These are phyloP conservation scores for Empis stercorea DNA, from an alignment of 2,888 invertebrate species.

Conservation along the genomic window DNA sequence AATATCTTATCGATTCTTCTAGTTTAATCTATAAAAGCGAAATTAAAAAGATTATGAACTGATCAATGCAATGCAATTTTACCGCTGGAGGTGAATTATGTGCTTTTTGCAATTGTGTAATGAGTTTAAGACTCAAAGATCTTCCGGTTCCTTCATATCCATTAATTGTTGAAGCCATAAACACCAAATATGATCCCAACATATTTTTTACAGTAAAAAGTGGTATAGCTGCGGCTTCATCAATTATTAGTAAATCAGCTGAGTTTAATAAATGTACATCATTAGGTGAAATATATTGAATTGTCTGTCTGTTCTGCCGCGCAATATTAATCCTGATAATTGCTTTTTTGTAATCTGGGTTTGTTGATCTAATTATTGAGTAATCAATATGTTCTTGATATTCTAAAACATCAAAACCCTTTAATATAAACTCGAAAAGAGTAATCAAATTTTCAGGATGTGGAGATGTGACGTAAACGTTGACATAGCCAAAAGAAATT, in stretches of 20 bases:
- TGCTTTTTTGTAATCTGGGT: slow-evolving; percentile 93
- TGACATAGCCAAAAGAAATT: slow-evolving; percentile 66
- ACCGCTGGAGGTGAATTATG: slow-evolving; percentile 49
- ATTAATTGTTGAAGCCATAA: slow-evolving; percentile 93
- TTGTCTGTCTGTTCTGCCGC: slow-evolving; percentile 81
- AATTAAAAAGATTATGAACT: slow-evolving; percentile 49
- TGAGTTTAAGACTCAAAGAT: slow-evolving; percentile 85
- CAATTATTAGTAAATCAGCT: slow-evolving; percentile 90
- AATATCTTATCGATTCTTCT: slow-evolving; percentile 92
- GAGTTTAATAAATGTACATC: slow-evolving; percentile 81
- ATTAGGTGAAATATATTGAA: slow-evolving; percentile 93
- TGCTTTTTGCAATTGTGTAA: slow-evolving; percentile 67
- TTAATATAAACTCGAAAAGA: slow-evolving; percentile 90
- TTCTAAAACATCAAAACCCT: slow-evolving; percentile 85
- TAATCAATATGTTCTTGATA: slow-evolving; percentile 96
- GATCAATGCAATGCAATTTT: no score
- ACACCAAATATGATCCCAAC: slow-evolving; percentile 80
- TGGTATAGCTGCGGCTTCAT: slow-evolving; percentile 98
- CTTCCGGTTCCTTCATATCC: slow-evolving; percentile 98
- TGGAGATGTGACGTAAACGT: slow-evolving; percentile 94
- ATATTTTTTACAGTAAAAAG: slow-evolving; percentile 81
- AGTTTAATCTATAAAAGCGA: slow-evolving; percentile 49
- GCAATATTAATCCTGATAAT: slow-evolving; percentile 86
- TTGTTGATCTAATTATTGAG: slow-evolving; percentile 84
- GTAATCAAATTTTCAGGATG: slow-evolving; percentile 97